phyloP scores from a whole-genome alignment of 1,140 invertebrate genomes.

The Polyergus mexicanus region DNA sequence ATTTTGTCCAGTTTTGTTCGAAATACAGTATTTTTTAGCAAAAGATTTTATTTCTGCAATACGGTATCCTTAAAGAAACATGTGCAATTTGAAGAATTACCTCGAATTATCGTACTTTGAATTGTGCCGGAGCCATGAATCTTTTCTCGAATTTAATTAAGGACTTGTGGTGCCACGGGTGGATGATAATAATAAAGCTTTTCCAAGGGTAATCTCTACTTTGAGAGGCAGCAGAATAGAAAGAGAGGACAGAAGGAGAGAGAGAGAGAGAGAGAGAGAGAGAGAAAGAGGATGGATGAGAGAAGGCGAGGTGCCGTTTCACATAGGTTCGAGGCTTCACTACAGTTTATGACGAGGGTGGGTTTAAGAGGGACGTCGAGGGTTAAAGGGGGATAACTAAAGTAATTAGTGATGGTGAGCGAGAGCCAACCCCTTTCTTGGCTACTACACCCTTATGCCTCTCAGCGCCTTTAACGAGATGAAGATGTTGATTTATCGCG shows the following conservation, averaged over 20 bases:
- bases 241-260: not conserved
- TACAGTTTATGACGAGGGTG: conserved; percentile 79
- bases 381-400: conserved; percentile 76
- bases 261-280: not conserved
- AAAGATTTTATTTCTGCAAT: not conserved
- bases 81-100: conserved; percentile 11
- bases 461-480: conserved; percentile 65
- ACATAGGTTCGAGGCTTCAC: conserved; percentile 76
- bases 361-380: conserved; percentile 74
- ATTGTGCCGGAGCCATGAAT: conserved; percentile 72
- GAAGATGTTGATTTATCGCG: conserved; percentile 63
- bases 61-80: not conserved
- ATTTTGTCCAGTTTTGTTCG: not conserved
- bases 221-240: conserved; percentile 47
- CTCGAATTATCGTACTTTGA: conserved; percentile 45
- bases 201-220: conserved; percentile 66
- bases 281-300: conserved; percentile 26
- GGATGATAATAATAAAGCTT: conserved; percentile 79
- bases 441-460: conserved; percentile 67
- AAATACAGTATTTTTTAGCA: not conserved
- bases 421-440: conserved; percentile 74
- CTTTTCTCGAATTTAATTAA: conserved; percentile 79
- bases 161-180: conserved; percentile 73
- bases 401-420: conserved; percentile 82
- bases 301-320: conserved; percentile 74